Evolutionary conservation across 2,797 vertebrate species (phyloP).

Genomic region (Girardinus metallicus): DNA sequence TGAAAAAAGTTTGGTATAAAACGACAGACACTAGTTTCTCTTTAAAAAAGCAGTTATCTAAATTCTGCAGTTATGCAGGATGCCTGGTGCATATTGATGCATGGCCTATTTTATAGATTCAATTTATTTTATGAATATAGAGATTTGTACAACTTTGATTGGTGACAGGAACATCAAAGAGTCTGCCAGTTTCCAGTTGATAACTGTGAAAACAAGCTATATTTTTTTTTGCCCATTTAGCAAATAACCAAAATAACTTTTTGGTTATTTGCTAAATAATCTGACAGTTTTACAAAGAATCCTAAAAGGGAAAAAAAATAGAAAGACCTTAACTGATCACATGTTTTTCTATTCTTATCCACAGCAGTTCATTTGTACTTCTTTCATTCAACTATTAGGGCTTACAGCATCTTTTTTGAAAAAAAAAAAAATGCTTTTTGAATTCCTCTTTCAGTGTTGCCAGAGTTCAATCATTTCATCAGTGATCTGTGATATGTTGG

Average conservation of each 20-base stretch:
- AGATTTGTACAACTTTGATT: slow-evolving; percentile 3
- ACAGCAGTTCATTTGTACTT: not conserved
- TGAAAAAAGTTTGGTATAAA: not conserved
- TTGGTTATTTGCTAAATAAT: not conserved
- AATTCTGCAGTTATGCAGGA: not conserved
- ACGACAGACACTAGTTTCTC: not conserved
- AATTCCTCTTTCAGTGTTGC: not conserved
- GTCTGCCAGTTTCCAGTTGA: not conserved
- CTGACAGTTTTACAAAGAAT: not conserved
- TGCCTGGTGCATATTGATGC: not conserved
- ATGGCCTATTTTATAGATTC: not conserved
- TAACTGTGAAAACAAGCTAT: not conserved
- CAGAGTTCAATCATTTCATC: slow-evolving; percentile 5
- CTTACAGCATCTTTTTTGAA: not conserved
- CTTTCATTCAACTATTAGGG: not conserved
- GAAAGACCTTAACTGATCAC: not conserved
- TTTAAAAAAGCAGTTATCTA: not conserved
- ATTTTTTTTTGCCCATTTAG: not conserved
- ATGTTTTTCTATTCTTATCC: not conserved
- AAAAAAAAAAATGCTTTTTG: too few species aligned
- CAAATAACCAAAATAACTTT: too few species aligned
- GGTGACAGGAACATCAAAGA: not conserved
- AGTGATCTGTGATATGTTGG: slow-evolving; percentile 2
- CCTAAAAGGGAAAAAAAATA: not conserved
- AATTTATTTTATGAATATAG: not conserved